Evolutionary conservation across 2,113 vertebrate genomes (phyloP).

Genomic region (Otus sunia): DNA sequence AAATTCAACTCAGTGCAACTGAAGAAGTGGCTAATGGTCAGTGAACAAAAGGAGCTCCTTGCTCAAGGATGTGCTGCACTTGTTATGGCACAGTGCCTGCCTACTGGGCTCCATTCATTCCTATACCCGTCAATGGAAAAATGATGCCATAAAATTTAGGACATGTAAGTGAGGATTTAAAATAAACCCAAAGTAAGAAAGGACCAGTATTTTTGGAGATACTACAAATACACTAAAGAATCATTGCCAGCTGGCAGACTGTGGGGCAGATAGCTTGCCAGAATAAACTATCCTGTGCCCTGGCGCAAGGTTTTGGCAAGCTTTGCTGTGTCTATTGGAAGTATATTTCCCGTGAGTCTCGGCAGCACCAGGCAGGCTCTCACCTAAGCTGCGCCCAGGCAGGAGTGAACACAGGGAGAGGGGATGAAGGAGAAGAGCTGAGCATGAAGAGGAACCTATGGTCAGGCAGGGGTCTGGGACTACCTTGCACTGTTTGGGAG

Average conservation of each 20-base stretch:
- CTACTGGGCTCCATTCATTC: background rate
- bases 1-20: background rate
- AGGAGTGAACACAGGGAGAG: background rate
- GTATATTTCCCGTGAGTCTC: background rate
- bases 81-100: rapidly evolving
- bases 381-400: background rate
- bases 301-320: background rate
- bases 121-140: background rate
- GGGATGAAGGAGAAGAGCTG: background rate
- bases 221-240: background rate
- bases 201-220: background rate
- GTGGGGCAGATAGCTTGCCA: background rate
- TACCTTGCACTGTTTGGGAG: background rate
- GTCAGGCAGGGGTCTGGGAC: background rate
- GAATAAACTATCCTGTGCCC: slow-evolving; percentile 11
- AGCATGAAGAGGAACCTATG: background rate
- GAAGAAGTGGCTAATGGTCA: background rate
- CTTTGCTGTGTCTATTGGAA: background rate
- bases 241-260: slow-evolving; percentile 20
- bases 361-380: background rate
- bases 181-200: background rate
- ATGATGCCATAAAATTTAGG: background rate
- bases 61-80: background rate
- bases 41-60: background rate
- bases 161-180: background rate